Base-by-base conservation (phyloP, 2,888 invertebrate genomes). In the Dasypolia templi region DNA sequence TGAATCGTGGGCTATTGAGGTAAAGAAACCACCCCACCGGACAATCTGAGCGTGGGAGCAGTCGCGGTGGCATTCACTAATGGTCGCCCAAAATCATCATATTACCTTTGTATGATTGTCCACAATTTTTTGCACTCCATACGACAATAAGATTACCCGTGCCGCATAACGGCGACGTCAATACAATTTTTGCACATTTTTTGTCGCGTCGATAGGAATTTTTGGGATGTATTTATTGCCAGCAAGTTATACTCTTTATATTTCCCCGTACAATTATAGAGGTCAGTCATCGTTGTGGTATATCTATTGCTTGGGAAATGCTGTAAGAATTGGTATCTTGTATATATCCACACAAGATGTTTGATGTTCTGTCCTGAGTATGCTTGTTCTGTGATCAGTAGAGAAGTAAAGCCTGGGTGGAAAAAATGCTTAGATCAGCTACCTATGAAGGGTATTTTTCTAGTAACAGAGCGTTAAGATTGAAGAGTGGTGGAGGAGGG, bases 71-170 rank as follows among this genome's bases (percentile, higher is more conserved):
- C 89, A 92, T 91, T 87, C 88, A 89, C 92, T 95, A 96, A 95
- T 95, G 91, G 94, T 89, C 87, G 89, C 89, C 89, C 90, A 87
- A 91, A 93, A 94, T 94, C 91, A 91, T 91, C 92, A 93, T 93
- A 95, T 95, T 94, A 93, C 94, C 91, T 92, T 94, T 93, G 93
- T 94, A 94, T 94, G 90, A 92, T 94, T 95, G 94, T 94, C 89
- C 89, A 85, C 82, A 87, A 9, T 67, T 92, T 94, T 94, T 93
- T 94, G 86, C 87, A 80, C 86, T 79, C 90, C 90, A 89, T 91
- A 90, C 74, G 72, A 87, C 87, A 84, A 83, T 84, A 83, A 89
- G 81, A 87, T 91, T 90, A 79, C 78, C 81, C 84, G 79, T 76
- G 81, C 86, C 84, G 65, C 80, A 80, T 64, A 83, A 81, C 75